Conservation (phyloP, 1,140 invertebrate genomes). For the Manduca sexta region DNA sequence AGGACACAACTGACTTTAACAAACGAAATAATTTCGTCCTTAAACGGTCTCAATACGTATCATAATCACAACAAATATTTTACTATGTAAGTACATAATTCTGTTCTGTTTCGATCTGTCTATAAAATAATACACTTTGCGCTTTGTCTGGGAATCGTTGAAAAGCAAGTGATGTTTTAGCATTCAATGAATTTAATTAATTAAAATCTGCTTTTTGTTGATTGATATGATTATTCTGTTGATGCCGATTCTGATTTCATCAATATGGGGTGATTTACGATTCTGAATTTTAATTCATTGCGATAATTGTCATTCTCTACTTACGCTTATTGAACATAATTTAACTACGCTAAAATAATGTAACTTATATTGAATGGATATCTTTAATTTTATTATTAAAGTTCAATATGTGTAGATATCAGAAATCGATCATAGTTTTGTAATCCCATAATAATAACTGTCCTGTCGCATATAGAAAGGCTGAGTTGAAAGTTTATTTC, state of each 20-base stretch:
- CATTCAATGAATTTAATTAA: slow-evolving; percentile 68
- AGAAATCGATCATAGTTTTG: too few relatives aligned
- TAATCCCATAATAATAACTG: too few relatives aligned
- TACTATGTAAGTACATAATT: slow-evolving; percentile 45
- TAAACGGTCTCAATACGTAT: slow-evolving; percentile 18
- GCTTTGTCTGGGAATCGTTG: slow-evolving; percentile 65
- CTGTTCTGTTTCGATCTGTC: slow-evolving; percentile 56
- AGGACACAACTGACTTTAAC: slow-evolving; percentile 27
- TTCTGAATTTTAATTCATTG: too few relatives aligned
- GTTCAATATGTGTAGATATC: too few relatives aligned
- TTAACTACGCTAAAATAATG: too few relatives aligned
- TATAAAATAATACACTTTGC: slow-evolving; percentile 72
- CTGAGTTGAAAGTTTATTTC: slow-evolving; percentile 18
- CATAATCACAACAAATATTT: slow-evolving; percentile 9
- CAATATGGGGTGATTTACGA: too few relatives aligned
- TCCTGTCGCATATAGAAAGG: too few relatives aligned
- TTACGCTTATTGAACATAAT: too few relatives aligned
- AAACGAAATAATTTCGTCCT: slow-evolving; percentile 20
- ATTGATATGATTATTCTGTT: slow-evolving; percentile 27
- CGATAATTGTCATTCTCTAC: too few relatives aligned
- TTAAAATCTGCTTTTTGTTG: slow-evolving; percentile 51
- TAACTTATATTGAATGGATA: too few relatives aligned
- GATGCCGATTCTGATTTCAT: too few relatives aligned
- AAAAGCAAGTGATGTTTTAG: slow-evolving; percentile 64
- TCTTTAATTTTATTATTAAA: too few relatives aligned